Evolutionary conservation across 92 coral and sea anemone genomes (phyloP).

Genomic region (Isaurus tuberculatus): DNA sequence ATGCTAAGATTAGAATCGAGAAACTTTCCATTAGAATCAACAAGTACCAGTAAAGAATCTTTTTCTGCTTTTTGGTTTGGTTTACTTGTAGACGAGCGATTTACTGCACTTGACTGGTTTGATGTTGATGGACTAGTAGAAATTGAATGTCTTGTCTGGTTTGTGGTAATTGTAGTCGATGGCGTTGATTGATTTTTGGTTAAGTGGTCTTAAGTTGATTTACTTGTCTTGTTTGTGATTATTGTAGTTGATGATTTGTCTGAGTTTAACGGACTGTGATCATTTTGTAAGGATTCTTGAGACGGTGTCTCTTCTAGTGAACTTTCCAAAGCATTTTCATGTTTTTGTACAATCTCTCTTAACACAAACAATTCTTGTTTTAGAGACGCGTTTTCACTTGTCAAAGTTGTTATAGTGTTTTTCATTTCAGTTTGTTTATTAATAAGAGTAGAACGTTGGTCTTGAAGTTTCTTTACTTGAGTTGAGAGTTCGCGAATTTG

Average conservation of each 20-base stretch:
- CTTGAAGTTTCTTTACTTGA: slow-evolving; percentile 36
- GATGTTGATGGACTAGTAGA: slow-evolving; percentile 27
- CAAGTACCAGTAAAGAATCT: slow-evolving; percentile 24
- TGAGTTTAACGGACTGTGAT: not conserved
- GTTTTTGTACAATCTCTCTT: slow-evolving; percentile 37
- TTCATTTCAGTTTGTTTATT: slow-evolving; percentile 24
- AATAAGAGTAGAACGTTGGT: slow-evolving; percentile 3
- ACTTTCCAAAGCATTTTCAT: slow-evolving; percentile 42
- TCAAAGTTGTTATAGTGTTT: slow-evolving; percentile 4
- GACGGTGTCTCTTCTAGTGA: slow-evolving; percentile 2
- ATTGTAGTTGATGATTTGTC: not conserved
- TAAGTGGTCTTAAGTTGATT: slow-evolving; percentile 21
- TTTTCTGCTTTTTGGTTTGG: slow-evolving; percentile 24
- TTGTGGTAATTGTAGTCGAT: slow-evolving; percentile 27
- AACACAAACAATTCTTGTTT: slow-evolving; percentile 31
- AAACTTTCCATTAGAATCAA: slow-evolving; percentile 25
- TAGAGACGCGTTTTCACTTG: slow-evolving; percentile 16
- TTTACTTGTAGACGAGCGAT: slow-evolving; percentile 16
- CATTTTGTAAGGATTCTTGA: not conserved
- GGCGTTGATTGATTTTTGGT: slow-evolving; percentile 27
- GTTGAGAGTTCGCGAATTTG: slow-evolving; percentile 6
- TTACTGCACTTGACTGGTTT: slow-evolving; percentile 19
- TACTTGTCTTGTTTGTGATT: slow-evolving; percentile 14
- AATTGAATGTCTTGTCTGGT: slow-evolving; percentile 13
- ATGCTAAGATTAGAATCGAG: slow-evolving; percentile 16